Evolutionary conservation across 2,113 vertebrate species (phyloP), one percentile per base, ranked within the genome.

Genomic region (Benitochromis conjunctus): DNA sequence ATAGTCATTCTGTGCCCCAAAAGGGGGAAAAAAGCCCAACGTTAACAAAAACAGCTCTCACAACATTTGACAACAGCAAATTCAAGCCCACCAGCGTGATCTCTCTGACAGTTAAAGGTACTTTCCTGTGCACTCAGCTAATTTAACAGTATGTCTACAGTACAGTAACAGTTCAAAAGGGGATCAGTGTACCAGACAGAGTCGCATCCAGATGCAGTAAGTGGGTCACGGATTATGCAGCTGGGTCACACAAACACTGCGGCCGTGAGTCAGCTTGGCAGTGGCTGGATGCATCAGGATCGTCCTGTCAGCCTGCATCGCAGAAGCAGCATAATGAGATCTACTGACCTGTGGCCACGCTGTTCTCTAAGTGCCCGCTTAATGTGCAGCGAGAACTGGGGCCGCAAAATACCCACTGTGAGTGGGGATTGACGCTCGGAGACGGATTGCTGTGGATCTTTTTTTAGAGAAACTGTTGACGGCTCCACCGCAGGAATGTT

Each of bases 191-290:
- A 80, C 36, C 81, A 86, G 80, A 84, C 84, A 71, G 57, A 82
- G 82, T 46, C 77, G 18, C 83, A 86, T 93, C 92, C 94, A 93
- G 90, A 82, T 89, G 90, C 87, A 53, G 54, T 80, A 94, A 95
- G 83, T 93, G 90, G 93, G 93, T 95, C 93, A 92, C 77, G 84
- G 91, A 94, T 94, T 87, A 89, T 88, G 85, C 86, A 90, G 91
- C 84, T 83, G 87, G 91, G 92, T 92, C 88, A 91, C 66, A 57
- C 80, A 88, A 89, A 90, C 89, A 83, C 81, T 4, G 87, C 29
- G 43, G 80, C 83, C 14, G 74, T 89, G 90, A 93, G 86, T 92
- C 87, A 88, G 85, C 56, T 90, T 86, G 88, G 82, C 86, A 84
- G 85, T 29, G 62, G 87, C 79, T 56, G 80, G 80, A 88, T 74